Percentiles rank a stretch among this genome's conserved stretches.
Evolutionary conservation across 2,888 invertebrate genomes (phyloP).

Genomic region (Chrysolina americana): DNA sequence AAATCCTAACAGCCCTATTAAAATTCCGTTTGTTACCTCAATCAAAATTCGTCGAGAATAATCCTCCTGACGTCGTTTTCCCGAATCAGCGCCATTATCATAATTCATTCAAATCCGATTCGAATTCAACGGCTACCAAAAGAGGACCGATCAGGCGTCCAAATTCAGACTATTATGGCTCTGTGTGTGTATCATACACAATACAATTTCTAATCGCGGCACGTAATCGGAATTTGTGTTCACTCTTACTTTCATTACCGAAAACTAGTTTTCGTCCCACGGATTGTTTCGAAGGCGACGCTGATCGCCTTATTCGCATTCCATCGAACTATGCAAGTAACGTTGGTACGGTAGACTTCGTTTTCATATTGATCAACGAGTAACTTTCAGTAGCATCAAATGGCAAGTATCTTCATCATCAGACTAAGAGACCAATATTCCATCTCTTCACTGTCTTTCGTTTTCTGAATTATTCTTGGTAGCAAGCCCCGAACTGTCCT

Average conservation of each 20-base stretch:
- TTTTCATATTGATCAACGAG: too few relatives aligned
- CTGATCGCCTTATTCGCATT: constrained; percentile 25
- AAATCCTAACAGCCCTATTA: neutral
- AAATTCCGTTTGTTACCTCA: constrained; percentile 1
- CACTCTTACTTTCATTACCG: constrained; percentile 9
- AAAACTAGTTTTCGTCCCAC: constrained; percentile 38
- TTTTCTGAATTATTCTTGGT: too few relatives aligned
- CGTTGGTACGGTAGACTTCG: too few relatives aligned
- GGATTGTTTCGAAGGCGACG: constrained; percentile 14
- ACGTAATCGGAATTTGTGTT: constrained; percentile 4
- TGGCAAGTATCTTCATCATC: too few relatives aligned
- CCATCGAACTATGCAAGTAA: neutral
- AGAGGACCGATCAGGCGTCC: neutral
- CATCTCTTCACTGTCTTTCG: too few relatives aligned
- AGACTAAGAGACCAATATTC: too few relatives aligned
- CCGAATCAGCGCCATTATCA: neutral
- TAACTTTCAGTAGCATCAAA: too few relatives aligned
- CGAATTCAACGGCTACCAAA: constrained; percentile 1
- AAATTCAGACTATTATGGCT: neutral
- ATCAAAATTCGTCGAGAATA: constrained; percentile 7
- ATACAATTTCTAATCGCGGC: constrained; percentile 24
- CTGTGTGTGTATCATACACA: neutral
- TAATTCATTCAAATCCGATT: constrained; percentile 9
- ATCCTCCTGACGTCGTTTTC: neutral
- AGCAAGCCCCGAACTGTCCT: too few relatives aligned